Conservation (phyloP, 2,888 invertebrate genomes). For the Helleia helle region DNA sequence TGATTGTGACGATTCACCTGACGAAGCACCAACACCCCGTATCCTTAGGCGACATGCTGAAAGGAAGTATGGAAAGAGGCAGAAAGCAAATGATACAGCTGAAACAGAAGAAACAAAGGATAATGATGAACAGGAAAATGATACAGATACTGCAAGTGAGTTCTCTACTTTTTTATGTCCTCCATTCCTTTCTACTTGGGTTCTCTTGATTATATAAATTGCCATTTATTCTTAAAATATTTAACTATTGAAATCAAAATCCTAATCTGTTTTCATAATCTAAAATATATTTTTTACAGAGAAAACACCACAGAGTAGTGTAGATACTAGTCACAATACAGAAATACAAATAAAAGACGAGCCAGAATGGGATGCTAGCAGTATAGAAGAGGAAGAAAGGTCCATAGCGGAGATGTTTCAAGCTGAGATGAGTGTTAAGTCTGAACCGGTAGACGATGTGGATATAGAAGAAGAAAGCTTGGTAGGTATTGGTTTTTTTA, state of each 20-base stretch:
- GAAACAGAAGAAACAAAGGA: conserved; percentile 43
- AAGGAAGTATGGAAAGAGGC: conserved; percentile 59
- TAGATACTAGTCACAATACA: conserved; percentile 27
- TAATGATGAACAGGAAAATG: conserved; percentile 32
- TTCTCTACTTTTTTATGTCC: neutral
- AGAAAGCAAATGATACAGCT: conserved; percentile 41
- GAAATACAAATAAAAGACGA: conserved; percentile 59
- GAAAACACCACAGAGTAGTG: conserved; percentile 34
- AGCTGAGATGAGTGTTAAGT: conserved; percentile 80
- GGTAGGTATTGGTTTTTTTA: conserved; percentile 40
- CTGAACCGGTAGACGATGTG: conserved; percentile 71
- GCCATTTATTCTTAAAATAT: too few species aligned
- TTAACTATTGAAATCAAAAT: too few species aligned
- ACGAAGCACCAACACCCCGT: conserved; percentile 38
- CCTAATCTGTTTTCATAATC: neutral
- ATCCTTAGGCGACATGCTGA: conserved; percentile 48
- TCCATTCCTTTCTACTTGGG: too few species aligned
- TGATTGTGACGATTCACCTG: conserved; percentile 34
- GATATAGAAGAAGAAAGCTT: conserved; percentile 72
- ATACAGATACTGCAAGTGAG: conserved; percentile 44
- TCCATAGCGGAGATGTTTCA: conserved; percentile 79
- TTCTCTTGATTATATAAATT: too few species aligned
- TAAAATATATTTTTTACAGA: conserved; percentile 27
- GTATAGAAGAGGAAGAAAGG: conserved; percentile 75
- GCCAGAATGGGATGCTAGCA: conserved; percentile 80